These are phyloP conservation scores for Hydrozoanthus gracilis DNA, from an alignment of 92 coral and sea anemone genomes.

Conservation along the genomic window DNA sequence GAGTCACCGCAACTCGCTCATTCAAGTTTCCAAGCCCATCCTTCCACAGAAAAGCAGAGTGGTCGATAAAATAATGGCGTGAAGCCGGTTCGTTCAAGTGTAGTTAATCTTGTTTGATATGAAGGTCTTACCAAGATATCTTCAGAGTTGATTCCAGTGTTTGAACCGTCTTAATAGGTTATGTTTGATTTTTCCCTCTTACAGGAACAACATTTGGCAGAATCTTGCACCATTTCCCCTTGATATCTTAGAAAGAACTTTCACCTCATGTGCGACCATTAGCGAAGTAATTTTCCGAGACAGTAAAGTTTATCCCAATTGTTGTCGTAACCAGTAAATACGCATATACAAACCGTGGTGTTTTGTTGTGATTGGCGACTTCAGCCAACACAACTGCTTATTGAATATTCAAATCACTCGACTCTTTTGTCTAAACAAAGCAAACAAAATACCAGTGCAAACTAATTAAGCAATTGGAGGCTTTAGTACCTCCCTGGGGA, in stretches of 20 bases:
- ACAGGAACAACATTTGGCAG: not conserved
- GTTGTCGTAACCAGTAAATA: constrained; percentile 38
- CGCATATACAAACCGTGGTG: not conserved
- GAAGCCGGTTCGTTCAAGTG: not conserved
- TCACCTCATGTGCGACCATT: not conserved
- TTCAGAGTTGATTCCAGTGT: too few relatives aligned
- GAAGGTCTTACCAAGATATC: not conserved
- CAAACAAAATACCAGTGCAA: constrained; percentile 3
- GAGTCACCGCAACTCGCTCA: not conserved
- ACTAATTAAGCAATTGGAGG: constrained; percentile 34
- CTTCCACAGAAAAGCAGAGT: not conserved
- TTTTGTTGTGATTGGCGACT: constrained; percentile 30
- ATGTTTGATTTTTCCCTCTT: not conserved
- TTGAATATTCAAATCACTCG: constrained; percentile 27
- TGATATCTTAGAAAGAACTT: not conserved
- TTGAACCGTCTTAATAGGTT: not conserved
- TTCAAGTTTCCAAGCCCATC: not conserved
- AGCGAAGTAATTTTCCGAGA: constrained; percentile 17
- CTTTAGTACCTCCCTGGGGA: constrained; percentile 25
- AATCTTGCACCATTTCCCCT: constrained; percentile 3
- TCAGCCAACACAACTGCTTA: not conserved
- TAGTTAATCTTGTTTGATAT: constrained; percentile 23
- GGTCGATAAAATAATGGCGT: constrained; percentile 3
- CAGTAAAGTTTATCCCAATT: constrained; percentile 34
- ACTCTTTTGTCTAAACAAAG: constrained; percentile 22